Base-by-base conservation (phyloP, 2,888 invertebrate species). In the Girardia tigrina region DNA sequence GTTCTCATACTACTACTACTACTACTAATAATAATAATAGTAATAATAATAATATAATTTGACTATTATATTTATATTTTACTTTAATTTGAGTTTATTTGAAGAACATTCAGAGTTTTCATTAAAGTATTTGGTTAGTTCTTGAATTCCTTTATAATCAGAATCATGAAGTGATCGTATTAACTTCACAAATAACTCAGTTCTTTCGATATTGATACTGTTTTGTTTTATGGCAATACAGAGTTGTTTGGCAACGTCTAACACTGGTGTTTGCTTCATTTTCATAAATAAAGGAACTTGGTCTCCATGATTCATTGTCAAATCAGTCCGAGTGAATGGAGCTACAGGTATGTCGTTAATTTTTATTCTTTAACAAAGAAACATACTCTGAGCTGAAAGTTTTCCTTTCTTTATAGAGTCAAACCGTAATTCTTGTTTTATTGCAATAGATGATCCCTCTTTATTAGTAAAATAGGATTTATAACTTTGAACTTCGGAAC, bases 261-360 rank as follows among this genome's bases (percentile, higher is more conserved):
- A 56, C 23, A 16, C 56, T 56, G 56, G 56, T 12, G 4, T 16
- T n/a, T 4, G n/a, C 23, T 56, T 56, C n/a, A 4, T 16, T n/a
- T 56, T 56, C 56, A 56, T 56, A 23, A 56, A 56, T 8, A 8
- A 16, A 8, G 56, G 56, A 20, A 23, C 56, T 56, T 56, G 56
- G 4, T n/a, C n/a, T 56, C 56, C 56, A 56, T 56, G 56, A 56
- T 56, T 56, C 56, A 56, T 56, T 8, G 56, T 56, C n/a, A 56
- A 56, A 56, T 56, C 56, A n/a, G 56, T 20, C 23, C 56, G n/a
- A 12, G 56, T 56, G 23, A 2, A 20, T 56, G 56, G 56, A 56
- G 56, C 56, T 56, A 56, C n/a, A 56, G 56, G n/a, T 16, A n/a
- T 56, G 36, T 12, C 36, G 23, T 56, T 20, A 16, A 12, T n/a